A percentile compares a stretch with the other conserved stretches of the same genome.
Evolutionary conservation across 2,888 invertebrate species (phyloP).

Genomic region (Zhengitettix transpicula): DNA sequence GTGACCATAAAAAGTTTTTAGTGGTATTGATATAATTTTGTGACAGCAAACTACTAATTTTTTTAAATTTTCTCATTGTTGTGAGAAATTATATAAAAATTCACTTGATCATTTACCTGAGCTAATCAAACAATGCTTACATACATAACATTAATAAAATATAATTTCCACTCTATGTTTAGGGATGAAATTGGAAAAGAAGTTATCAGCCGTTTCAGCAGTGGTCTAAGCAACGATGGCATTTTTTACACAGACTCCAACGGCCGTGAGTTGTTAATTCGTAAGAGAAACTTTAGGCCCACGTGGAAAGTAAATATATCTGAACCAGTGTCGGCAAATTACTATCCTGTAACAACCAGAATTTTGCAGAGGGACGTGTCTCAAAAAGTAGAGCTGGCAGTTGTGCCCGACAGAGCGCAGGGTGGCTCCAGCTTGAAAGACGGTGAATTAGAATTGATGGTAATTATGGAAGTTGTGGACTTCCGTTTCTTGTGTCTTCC

Average conservation of each 20-base stretch:
- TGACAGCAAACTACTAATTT: no score
- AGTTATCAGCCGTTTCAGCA: slow-evolving; percentile 54
- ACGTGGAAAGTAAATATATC: slow-evolving; percentile 49
- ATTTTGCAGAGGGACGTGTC: slow-evolving; percentile 46
- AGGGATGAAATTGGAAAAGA: slow-evolving; percentile 62
- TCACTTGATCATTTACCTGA: no score
- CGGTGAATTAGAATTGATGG: slow-evolving; percentile 68
- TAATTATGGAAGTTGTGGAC: slow-evolving; percentile 17
- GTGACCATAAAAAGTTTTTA: no score
- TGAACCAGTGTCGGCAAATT: slow-evolving; percentile 73
- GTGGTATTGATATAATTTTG: no score
- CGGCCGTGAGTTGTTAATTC: slow-evolving; percentile 66
- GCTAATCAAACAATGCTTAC: no score
- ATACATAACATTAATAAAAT: no score
- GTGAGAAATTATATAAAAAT: no score
- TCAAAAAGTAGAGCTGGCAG: slow-evolving; percentile 30
- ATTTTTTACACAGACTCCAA: slow-evolving; percentile 88
- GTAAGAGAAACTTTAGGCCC: slow-evolving; percentile 49
- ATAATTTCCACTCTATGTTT: slow-evolving; percentile 1
- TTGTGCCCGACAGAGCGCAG: slow-evolving; percentile 63
- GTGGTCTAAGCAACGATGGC: slow-evolving; percentile 39
- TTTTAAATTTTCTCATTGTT: no score
- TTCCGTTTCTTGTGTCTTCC: no score
- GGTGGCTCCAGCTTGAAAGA: slow-evolving; percentile 62
- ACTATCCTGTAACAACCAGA: slow-evolving; percentile 79